Evolutionary conservation across 2,797 vertebrate species (phyloP), one percentile per base, ranked within the genome.

Genomic region (Muscicapa striata): DNA sequence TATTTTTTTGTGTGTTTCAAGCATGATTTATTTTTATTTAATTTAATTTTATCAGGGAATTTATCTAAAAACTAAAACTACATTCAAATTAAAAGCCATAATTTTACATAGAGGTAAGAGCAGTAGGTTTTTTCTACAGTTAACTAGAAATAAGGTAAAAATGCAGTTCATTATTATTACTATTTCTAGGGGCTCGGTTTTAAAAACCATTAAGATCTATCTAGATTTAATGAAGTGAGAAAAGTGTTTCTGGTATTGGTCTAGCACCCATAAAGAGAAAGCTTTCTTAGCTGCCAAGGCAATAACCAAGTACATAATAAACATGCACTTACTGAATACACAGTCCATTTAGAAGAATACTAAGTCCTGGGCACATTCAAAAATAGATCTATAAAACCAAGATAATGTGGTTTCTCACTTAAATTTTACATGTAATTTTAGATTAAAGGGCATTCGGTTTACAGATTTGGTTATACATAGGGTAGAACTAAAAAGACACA

Each of bases 171-270:
- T 48, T 84, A 89, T 78, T 93, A 75, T 86, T 81, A 67, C 6
- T 61, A 38, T 67, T 79, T 73, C 58, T 51, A 62, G 32, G 11
- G 20, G 11, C n/a, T 79, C 57, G 51, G 45, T 5, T 90, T 90
- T 91, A 88, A 91, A 96, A 94, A 55, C 10, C 43, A 66, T 86
- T 84, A 78, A 74, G 40, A 13, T 6, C 1, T 68, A 84, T 68
- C 46, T 81, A 87, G 43, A 74, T 74, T 84, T 88, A 91, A 90
- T 86, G 58, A 91, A 89, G 38, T 91, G 69, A 88, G 57, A 93
- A 63, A 89, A 87, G 14, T 57, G 45, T 57, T 92, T 85, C 62
- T 81, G n/a, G 41, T 91, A 46, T 77, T 86, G 49, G 34, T 84
- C 69, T 90, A 91, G 32, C 54, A 90, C 32, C 19, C 66, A 78